Evolutionary conservation across 2,888 invertebrate genomes (phyloP).

Genomic region (Neoaliturus tenellus): DNA sequence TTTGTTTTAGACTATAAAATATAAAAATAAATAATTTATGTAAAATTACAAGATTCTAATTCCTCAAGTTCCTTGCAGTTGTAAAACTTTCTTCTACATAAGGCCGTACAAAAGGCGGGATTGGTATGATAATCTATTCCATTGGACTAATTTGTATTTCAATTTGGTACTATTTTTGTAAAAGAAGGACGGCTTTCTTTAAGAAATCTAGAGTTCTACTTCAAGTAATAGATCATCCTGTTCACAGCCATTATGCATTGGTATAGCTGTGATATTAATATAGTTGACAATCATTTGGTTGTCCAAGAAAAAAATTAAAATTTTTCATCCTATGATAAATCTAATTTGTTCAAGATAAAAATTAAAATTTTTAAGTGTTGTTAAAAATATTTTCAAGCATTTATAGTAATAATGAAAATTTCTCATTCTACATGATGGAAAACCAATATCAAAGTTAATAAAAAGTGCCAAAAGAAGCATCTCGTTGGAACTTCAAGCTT

Average conservation of each 20-base stretch:
- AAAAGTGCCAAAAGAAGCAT: not conserved
- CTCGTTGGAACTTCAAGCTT: slow-evolving; percentile 38
- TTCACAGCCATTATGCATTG: slow-evolving; percentile 30
- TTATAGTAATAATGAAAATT: not conserved
- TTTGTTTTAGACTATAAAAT: too few species aligned
- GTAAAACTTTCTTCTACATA: slow-evolving; percentile 1
- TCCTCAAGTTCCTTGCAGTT: not conserved
- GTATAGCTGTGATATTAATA: too few species aligned
- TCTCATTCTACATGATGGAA: not conserved
- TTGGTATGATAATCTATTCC: not conserved
- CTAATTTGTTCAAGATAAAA: not conserved
- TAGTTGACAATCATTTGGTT: too few species aligned
- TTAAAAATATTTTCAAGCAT: not conserved
- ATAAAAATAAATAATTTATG: too few species aligned
- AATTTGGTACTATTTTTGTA: not conserved
- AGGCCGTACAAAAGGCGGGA: slow-evolving; percentile 9
- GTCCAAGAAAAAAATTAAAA: too few species aligned
- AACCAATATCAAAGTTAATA: not conserved
- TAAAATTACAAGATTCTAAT: not conserved
- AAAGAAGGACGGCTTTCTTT: slow-evolving; percentile 21
- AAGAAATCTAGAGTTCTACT: not conserved
- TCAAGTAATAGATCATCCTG: not conserved
- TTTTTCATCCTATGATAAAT: too few species aligned
- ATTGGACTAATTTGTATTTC: not conserved
- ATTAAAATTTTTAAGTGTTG: not conserved